phyloP scores from a whole-genome alignment of 2,888 invertebrate species.

The Tethea ocularis region DNA sequence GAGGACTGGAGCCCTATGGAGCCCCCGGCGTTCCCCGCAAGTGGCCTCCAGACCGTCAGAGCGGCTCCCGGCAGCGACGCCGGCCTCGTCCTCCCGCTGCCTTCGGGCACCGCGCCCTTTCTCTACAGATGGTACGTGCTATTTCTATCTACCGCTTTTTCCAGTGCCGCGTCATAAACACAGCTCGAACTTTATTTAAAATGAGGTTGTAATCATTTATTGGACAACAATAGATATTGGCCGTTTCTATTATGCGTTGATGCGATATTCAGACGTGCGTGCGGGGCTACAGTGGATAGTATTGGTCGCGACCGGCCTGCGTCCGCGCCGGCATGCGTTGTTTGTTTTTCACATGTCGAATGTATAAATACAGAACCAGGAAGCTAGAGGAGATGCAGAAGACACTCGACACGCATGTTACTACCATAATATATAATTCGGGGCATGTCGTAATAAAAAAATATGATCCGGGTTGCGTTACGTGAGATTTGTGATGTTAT shows the following conservation, averaged over 20 bases:
- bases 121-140: slow-evolving; percentile 68
- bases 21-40: slow-evolving; percentile 69
- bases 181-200: slow-evolving; percentile 13
- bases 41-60: slow-evolving; percentile 56
- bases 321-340: slow-evolving; percentile 62
- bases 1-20: slow-evolving; percentile 76
- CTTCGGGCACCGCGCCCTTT: slow-evolving; percentile 72
- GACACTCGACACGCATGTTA: slow-evolving; percentile 58
- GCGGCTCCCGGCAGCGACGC: slow-evolving; percentile 67
- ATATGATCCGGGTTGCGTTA: slow-evolving; percentile 23
- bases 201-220: slow-evolving; percentile 14
- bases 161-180: slow-evolving; percentile 6
- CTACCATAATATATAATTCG: slow-evolving; percentile 41
- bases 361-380: slow-evolving; percentile 79
- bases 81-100: slow-evolving; percentile 54
- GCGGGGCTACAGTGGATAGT: slow-evolving; percentile 12
- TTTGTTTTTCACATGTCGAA: slow-evolving; percentile 78
- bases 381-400: slow-evolving; percentile 46
- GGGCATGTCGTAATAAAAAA: slow-evolving; percentile 32
- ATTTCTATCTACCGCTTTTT: slow-evolving; percentile 9
- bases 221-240: slow-evolving; percentile 21
- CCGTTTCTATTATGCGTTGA: neutral
- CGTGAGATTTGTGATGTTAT: slow-evolving; percentile 19
- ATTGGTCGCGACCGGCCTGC: slow-evolving; percentile 20
- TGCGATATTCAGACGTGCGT: slow-evolving; percentile 32